Percentiles rank a stretch among this genome's conserved stretches.
Evolutionary conservation across 1,140 invertebrate genomes (phyloP).

Genomic region (Micrasema longulum): DNA sequence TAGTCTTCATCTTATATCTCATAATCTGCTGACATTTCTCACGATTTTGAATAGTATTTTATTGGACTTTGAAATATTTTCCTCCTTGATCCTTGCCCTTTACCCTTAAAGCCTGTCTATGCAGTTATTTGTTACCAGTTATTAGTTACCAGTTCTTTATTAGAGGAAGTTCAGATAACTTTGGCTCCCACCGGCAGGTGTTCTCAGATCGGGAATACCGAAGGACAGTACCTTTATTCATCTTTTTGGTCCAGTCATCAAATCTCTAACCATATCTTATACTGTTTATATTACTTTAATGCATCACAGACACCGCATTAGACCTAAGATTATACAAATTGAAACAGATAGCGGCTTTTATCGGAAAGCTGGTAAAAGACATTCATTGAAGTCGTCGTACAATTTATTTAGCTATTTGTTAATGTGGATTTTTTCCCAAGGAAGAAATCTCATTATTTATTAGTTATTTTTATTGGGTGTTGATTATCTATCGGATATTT

Average conservation of each 20-base stretch:
- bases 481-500: neutral
- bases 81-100: no score
- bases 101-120: no score
- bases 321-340: neutral
- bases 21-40: no score
- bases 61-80: no score
- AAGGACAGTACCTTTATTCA: neutral
- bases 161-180: no score
- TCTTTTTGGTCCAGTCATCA: constrained; percentile 16
- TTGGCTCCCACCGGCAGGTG: no score
- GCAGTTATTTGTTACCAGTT: no score
- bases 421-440: neutral
- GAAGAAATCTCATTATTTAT: neutral
- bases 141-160: no score
- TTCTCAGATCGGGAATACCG: no score
- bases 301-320: neutral
- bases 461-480: neutral
- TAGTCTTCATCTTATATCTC: no score
- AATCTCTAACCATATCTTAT: neutral
- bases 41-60: no score
- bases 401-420: neutral
- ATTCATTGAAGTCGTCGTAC: neutral
- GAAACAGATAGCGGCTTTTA: constrained; percentile 8
- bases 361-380: neutral
- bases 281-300: constrained; percentile 2